Percentiles rank a stretch among this genome's conserved stretches.
These are phyloP conservation scores for Urocolius indicus DNA, from an alignment of 2,113 vertebrate genomes.

Conservation along the genomic window DNA sequence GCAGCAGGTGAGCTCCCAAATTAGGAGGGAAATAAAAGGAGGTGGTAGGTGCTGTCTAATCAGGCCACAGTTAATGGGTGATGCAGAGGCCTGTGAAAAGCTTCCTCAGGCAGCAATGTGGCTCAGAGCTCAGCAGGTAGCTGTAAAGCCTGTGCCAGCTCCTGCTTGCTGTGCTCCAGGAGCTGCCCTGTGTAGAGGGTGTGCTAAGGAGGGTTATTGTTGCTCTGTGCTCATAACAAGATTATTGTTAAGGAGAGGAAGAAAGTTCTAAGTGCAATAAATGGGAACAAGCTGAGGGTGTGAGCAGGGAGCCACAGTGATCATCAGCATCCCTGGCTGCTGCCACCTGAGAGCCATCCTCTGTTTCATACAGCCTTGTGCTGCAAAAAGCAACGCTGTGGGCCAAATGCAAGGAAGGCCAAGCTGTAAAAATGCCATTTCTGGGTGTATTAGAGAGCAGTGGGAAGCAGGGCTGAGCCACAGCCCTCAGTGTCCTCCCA, in stretches of 20 bases:
- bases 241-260: not conserved
- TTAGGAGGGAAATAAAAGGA: not conserved
- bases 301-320: not conserved
- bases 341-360: not conserved
- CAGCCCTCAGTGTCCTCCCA: not conserved
- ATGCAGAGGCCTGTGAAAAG: not conserved
- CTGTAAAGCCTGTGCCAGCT: not conserved
- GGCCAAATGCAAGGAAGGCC: not conserved
- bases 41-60: fast-evolving
- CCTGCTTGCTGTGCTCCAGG: not conserved
- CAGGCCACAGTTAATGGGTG: not conserved
- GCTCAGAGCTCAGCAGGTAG: not conserved
- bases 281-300: not conserved
- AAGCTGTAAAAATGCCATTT: not conserved
- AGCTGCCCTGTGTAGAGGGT: not conserved
- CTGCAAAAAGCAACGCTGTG: not conserved
- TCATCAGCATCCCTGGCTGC: not conserved
- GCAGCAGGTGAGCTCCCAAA: not conserved
- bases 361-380: not conserved
- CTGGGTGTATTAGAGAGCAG: not conserved
- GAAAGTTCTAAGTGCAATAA: not conserved
- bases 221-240: not conserved
- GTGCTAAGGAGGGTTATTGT: not conserved
- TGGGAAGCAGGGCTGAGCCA: not conserved
- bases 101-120: not conserved